A percentile compares a stretch with the other conserved stretches of the same genome.
Conservation (phyloP, 2,888 invertebrate species). For the Caenorhabditis angaria region DNA sequence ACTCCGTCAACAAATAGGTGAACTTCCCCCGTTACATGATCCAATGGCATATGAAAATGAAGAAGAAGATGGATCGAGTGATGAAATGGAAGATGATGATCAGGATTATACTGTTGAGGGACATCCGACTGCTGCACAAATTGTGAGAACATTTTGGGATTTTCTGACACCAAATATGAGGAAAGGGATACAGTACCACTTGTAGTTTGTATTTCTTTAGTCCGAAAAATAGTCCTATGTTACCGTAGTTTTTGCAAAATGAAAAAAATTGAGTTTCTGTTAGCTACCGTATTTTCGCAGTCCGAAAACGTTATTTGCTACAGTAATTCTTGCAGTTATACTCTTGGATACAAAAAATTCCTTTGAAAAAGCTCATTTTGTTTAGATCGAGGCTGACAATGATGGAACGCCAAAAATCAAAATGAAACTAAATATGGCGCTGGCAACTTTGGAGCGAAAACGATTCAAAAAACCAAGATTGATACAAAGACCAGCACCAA, state of each 20-base stretch:
- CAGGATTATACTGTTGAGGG: constrained; percentile 45
- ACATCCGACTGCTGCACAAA: constrained; percentile 35
- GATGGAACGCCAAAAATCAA: constrained; percentile 24
- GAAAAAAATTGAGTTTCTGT: too few relatives aligned
- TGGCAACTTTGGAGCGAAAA: constrained; percentile 4
- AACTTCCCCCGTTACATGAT: constrained; percentile 34
- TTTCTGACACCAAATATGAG: too few relatives aligned
- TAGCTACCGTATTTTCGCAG: too few relatives aligned
- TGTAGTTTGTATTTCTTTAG: too few relatives aligned
- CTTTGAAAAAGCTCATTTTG: neutral
- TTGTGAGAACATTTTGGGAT: too few relatives aligned
- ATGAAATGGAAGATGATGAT: constrained; percentile 31
- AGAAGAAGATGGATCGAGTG: constrained; percentile 34
- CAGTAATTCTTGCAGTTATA: too few relatives aligned
- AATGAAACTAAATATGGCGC: constrained; percentile 38
- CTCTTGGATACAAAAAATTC: neutral
- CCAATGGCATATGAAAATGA: constrained; percentile 27
- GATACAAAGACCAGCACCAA: constrained; percentile 10
- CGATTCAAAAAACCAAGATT: constrained; percentile 6
- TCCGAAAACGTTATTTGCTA: too few relatives aligned
- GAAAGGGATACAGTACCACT: too few relatives aligned
- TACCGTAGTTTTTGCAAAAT: too few relatives aligned
- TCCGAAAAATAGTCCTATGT: too few relatives aligned
- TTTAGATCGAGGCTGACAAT: constrained; percentile 35
- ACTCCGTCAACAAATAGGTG: constrained; percentile 39